Percentiles rank a stretch among this genome's conserved stretches.
Evolutionary conservation across 2,888 invertebrate species (phyloP).

Genomic region (Allophyes oxyacanthae): DNA sequence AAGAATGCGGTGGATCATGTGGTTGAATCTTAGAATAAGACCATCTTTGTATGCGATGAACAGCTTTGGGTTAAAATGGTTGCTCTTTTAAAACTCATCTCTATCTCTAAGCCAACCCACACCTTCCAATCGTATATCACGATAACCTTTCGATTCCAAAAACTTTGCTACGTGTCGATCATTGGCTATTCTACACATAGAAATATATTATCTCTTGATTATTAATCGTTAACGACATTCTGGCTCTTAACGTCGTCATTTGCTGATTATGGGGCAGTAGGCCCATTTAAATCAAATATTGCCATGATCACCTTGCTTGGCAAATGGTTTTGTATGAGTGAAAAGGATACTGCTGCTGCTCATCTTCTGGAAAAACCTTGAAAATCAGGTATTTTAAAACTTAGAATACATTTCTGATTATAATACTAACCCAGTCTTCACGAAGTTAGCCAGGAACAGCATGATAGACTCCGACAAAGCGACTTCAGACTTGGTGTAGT

Average conservation of each 20-base stretch:
- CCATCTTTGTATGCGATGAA: conserved; percentile 8
- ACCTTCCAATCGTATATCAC: not conserved
- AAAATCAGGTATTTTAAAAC: too few species aligned
- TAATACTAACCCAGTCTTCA: conserved; percentile 94
- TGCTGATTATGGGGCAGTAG: too few species aligned
- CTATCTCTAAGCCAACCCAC: not conserved
- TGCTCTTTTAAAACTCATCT: not conserved
- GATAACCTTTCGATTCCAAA: not conserved
- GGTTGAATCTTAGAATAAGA: conserved; percentile 2
- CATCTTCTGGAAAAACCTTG: too few species aligned
- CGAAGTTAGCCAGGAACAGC: conserved; percentile 96
- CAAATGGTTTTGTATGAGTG: too few species aligned
- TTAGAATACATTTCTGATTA: too few species aligned
- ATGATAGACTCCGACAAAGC: conserved; percentile 96
- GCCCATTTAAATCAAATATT: too few species aligned
- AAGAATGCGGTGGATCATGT: conserved; percentile 25
- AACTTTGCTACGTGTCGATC: not conserved
- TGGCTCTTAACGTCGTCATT: too few species aligned
- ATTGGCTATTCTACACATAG: too few species aligned
- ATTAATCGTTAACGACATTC: too few species aligned
- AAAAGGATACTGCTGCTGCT: too few species aligned
- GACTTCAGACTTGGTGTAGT: conserved; percentile 96
- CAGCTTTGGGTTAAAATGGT: conserved; percentile 9
- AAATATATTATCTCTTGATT: too few species aligned
- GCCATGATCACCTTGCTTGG: too few species aligned